A percentile compares a stretch with the other conserved stretches of the same genome.
These are phyloP conservation scores for Ernsta delagoae DNA, from an alignment of 2,888 invertebrate genomes.

Conservation along the genomic window DNA sequence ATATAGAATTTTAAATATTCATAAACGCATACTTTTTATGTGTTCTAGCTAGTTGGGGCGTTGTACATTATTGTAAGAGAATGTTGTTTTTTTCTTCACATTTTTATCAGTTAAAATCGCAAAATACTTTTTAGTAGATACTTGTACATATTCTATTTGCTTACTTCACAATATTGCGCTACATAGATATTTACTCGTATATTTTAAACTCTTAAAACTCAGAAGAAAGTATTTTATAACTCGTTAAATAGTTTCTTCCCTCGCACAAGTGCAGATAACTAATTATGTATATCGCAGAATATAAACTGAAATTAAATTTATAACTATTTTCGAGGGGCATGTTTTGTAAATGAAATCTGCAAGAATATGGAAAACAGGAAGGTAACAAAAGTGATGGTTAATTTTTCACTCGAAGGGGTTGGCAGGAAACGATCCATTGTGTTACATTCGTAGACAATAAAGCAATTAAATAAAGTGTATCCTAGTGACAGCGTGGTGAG, in stretches of 20 bases:
- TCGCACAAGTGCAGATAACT: neutral
- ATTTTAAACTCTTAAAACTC: no score
- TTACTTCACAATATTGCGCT: no score
- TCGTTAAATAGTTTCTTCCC: neutral
- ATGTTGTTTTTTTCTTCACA: conserved; percentile 7
- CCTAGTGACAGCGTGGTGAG: conserved; percentile 45
- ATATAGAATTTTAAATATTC: conserved; percentile 38
- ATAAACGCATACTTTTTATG: conserved; percentile 29
- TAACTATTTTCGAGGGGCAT: neutral
- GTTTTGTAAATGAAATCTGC: neutral
- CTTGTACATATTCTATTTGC: no score
- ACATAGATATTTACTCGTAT: no score
- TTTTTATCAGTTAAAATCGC: neutral
- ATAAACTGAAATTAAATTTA: neutral
- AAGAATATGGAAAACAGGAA: conserved; percentile 27
- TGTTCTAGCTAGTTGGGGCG: conserved; percentile 10
- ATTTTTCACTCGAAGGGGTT: conserved; percentile 29
- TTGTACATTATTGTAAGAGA: conserved; percentile 2
- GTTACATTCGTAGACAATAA: conserved; percentile 43
- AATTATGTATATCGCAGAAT: neutral
- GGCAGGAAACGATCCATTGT: conserved; percentile 38
- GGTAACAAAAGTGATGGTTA: conserved; percentile 13
- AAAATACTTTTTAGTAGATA: neutral
- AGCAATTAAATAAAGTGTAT: conserved; percentile 47
- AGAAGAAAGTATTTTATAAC: no score